Percentiles rank a stretch among this genome's conserved stretches.
Conservation (phyloP, 2,888 invertebrate genomes). For the Dorcus hopei region DNA sequence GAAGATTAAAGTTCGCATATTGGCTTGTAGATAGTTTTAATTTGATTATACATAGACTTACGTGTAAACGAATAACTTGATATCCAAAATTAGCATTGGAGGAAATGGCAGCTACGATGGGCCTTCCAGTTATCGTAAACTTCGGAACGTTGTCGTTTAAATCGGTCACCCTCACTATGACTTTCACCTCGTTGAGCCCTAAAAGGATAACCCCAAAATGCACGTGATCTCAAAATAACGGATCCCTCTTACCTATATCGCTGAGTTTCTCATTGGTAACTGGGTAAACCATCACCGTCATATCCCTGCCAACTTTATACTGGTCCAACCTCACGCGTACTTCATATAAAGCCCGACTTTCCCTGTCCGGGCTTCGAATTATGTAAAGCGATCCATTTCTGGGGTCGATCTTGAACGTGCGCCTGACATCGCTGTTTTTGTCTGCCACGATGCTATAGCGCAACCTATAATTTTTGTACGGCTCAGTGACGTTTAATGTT, state of each 20-base stretch:
- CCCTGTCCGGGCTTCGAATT: slow-evolving; percentile 72
- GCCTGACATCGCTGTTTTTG: slow-evolving; percentile 57
- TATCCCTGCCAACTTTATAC: slow-evolving; percentile 59
- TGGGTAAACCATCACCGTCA: slow-evolving; percentile 74
- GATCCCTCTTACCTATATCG: slow-evolving; percentile 57
- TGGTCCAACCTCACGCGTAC: slow-evolving; percentile 56
- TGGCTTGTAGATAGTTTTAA: too few relatives aligned
- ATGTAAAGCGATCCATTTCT: slow-evolving; percentile 74
- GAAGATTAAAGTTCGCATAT: too few relatives aligned
- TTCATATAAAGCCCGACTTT: slow-evolving; percentile 63
- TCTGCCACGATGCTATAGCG: slow-evolving; percentile 64
- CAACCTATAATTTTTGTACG: slow-evolving; percentile 61
- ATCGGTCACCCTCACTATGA: slow-evolving; percentile 73
- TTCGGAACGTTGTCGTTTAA: slow-evolving; percentile 80
- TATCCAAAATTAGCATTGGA: slow-evolving; percentile 79
- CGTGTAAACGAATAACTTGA: slow-evolving; percentile 72
- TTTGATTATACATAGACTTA: slow-evolving; percentile 34
- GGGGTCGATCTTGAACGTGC: slow-evolving; percentile 71
- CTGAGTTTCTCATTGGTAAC: slow-evolving; percentile 69
- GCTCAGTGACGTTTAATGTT: slow-evolving; percentile 71
- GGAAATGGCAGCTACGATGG: slow-evolving; percentile 79
- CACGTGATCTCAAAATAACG: neutral
- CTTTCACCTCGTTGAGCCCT: slow-evolving; percentile 71
- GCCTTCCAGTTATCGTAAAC: slow-evolving; percentile 71
- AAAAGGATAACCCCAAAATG: slow-evolving; percentile 15